Percentiles rank a stretch among this genome's conserved stretches.
phyloP scores from a whole-genome alignment of 2,797 vertebrate genomes.

The Peromyscus aztecus region DNA sequence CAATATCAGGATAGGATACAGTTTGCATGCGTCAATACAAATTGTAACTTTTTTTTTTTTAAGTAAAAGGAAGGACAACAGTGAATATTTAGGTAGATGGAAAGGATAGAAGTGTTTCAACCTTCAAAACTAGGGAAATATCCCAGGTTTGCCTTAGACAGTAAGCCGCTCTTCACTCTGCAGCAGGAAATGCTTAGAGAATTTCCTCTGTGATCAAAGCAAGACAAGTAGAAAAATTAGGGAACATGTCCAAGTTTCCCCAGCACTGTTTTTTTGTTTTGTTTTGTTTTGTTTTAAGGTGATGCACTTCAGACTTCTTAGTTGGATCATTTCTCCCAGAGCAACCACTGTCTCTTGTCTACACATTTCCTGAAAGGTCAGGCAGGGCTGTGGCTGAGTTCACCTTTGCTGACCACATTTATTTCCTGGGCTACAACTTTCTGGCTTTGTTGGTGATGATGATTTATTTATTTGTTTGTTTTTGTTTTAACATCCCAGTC shows the following conservation, averaged over 20 bases:
- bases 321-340: neutral
- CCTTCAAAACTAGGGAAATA: neutral
- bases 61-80: neutral
- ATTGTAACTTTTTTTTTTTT: neutral
- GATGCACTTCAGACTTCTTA: neutral
- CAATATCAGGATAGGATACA: neutral
- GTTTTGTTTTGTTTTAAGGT: too few relatives aligned
- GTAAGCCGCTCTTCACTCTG: constrained; percentile 21
- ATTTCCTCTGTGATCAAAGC: neutral
- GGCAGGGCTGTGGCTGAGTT: neutral
- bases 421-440: neutral
- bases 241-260: neutral
- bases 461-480: neutral
- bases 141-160: neutral
- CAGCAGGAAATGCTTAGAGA: constrained; percentile 11
- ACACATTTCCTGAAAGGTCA: neutral
- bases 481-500: neutral
- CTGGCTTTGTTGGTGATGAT: neutral
- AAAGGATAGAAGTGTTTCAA: neutral
- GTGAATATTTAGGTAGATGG: neutral
- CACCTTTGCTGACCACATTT: neutral
- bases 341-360: neutral
- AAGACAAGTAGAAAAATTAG: neutral
- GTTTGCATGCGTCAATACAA: neutral
- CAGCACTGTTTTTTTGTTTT: too few relatives aligned